These are phyloP conservation scores for Listronotus bonariensis DNA, from an alignment of 1,140 invertebrate genomes.

Conservation along the genomic window DNA sequence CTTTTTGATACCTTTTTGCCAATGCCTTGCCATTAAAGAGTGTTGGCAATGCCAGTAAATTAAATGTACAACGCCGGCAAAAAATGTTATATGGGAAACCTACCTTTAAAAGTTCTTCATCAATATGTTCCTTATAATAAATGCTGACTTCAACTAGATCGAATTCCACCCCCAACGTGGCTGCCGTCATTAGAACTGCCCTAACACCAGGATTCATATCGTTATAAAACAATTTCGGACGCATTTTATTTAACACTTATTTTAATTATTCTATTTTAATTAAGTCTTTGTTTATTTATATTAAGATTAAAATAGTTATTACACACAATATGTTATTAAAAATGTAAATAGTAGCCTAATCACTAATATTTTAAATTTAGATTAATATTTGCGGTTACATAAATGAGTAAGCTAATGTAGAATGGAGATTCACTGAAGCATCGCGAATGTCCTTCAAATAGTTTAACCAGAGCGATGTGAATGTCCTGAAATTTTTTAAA, in stretches of 20 bases:
- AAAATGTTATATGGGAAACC: too few relatives aligned
- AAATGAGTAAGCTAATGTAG: neutral
- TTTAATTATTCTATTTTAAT: neutral
- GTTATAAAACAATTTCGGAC: slow-evolving; percentile 49
- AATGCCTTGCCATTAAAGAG: too few relatives aligned
- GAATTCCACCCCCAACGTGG: slow-evolving; percentile 58
- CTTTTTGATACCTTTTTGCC: too few relatives aligned
- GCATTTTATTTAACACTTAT: slow-evolving; percentile 19
- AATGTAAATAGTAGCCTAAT: too few relatives aligned
- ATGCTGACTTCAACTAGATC: slow-evolving; percentile 63
- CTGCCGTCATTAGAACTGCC: slow-evolving; percentile 38
- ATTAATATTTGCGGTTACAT: neutral
- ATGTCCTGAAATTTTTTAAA: slow-evolving; percentile 8
- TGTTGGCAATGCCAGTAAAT: too few relatives aligned
- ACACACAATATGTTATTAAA: too few relatives aligned
- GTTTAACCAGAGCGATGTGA: slow-evolving; percentile 8
- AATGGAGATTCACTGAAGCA: slow-evolving; percentile 7
- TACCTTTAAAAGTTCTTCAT: slow-evolving; percentile 64
- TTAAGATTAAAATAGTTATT: too few relatives aligned
- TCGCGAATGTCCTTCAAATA: slow-evolving; percentile 19
- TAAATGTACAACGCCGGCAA: too few relatives aligned
- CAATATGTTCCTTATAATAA: slow-evolving; percentile 64
- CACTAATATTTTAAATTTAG: too few relatives aligned
- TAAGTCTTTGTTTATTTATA: neutral
- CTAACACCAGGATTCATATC: slow-evolving; percentile 55